These are phyloP conservation scores for Chymomyza fuscimana DNA, from an alignment of 2,888 invertebrate species.

Conservation along the genomic window DNA sequence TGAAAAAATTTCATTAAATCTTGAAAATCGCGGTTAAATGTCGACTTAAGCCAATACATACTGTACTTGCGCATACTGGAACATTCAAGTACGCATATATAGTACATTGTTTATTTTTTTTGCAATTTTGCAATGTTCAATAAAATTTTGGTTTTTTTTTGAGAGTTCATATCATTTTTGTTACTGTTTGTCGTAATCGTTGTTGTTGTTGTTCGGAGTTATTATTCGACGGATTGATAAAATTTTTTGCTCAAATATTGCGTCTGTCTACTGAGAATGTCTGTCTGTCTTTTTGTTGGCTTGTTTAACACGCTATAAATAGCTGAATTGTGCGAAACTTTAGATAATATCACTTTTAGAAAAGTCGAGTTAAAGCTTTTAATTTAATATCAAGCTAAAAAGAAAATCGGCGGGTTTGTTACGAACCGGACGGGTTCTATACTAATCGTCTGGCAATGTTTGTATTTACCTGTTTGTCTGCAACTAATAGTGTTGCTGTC, in stretches of 20 bases:
- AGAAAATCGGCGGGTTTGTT: too few species aligned
- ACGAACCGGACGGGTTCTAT: too few species aligned
- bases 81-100: not conserved
- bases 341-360: not conserved
- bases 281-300: constrained; percentile 1
- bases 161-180: not conserved
- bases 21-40: not conserved
- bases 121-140: not conserved
- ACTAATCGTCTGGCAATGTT: too few species aligned
- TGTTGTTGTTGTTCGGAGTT: constrained; percentile 16
- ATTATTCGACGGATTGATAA: constrained; percentile 11
- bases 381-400: too few species aligned
- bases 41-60: not conserved
- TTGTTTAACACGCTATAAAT: constrained; percentile 10
- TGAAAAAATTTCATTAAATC: not conserved
- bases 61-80: not conserved
- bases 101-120: constrained; percentile 14
- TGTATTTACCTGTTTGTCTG: too few species aligned
- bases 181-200: constrained; percentile 24
- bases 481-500: not conserved
- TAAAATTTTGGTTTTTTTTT: constrained; percentile 24
- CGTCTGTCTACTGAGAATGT: not conserved
- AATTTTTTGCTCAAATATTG: constrained; percentile 20
- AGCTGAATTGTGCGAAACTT: not conserved
- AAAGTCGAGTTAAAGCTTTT: not conserved